Evolutionary conservation across 1,140 invertebrate genomes (phyloP), one percentile per base, ranked within the genome.

Genomic region (Venustaconcha ellipsiformis): DNA sequence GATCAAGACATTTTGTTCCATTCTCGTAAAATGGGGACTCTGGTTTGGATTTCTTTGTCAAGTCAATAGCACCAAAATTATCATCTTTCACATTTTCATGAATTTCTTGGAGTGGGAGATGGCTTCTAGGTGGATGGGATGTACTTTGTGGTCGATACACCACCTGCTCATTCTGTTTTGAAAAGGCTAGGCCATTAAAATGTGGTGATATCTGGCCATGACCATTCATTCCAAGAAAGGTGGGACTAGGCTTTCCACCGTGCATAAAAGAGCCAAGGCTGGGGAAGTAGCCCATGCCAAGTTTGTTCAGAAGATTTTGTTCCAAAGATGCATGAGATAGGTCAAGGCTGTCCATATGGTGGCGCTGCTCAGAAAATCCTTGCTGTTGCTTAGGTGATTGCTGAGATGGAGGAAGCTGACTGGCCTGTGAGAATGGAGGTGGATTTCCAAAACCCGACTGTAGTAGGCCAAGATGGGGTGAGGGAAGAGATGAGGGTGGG

Each of bases 31-130:
- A 72, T 26, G 79, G 74, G 15, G 81, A 76, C 57, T 79, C 79
- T 17, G 70, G 73, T 30, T 26, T 70, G n/a, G n/a, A 48, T 60
- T 84, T 84, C 75, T 83, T 86, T 76, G 78, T 82, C 30, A 86
- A 72, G 72, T 86, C 84, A 48, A 86, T 86, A 78, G 84, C 83
- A 73, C 83, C 84, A 76, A 78, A 80, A 60, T 81, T 74, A 18
- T 60, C 70, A 18, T 78, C 80, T 67, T 79, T 68, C 67, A 78
- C 66, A 59, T 80, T 82, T 62, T 82, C 79, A 59, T 71, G 74
- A 57, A 79, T 78, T 74, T 83, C 80, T 74, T 82, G 76, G 26
- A 82, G 64, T 62, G 76, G 82, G 70, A 74, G 59, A 23, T 72
- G 70, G 57, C 65, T 26, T 72, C 65, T 76, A 57, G 72, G 67